Evolutionary conservation across 2,113 vertebrate genomes (phyloP), one percentile per base, ranked within the genome.

Genomic region (Thalassoma bifasciatum): DNA sequence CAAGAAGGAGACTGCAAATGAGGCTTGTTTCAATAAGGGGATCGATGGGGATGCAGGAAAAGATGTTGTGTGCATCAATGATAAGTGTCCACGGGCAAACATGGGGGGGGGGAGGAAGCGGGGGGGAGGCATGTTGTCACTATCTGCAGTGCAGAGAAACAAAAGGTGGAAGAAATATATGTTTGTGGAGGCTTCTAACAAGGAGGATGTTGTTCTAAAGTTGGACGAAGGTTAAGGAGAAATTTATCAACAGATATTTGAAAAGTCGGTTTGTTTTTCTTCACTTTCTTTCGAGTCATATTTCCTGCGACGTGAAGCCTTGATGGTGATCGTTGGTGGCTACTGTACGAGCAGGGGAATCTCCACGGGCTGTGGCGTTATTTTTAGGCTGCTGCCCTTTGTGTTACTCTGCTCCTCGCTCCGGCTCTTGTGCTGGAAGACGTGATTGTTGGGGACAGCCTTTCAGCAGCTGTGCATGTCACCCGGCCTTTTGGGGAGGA

Each of bases 1-100:
- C 91, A 92, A 90, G 88, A 88, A 93, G 92, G 92, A 94, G 93
- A 94, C 91, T 93, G 88, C 92, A 94, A 94, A 94, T 93, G 93
- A 94, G 92, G 90, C 90, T 92, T 92, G 92, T 93, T 93, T 93
- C 92, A 93, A 93, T 94, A 93, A 90, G 70, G 57, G 79, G 90
- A 94, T 93, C 92, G 90, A 93, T 93, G 88, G 89, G 78, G 84
- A 87, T 88, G 89, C 86, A 92, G 89, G 86, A 87, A 92, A 91
- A 93, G 89, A 91, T 92, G 90, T 87, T 91, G 93, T 90, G 89
- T 75, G 86, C 80, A 86, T 93, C 84, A 73, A 91, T 92, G 90
- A 91, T 88, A 90, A 90, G 89, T 87, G 79, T 91, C 88, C 88
- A 79, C 63, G 58, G 74, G 85, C 88, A 92, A 93, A 93, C 90